Evolutionary conservation across 1,140 invertebrate genomes (phyloP).

Genomic region (Zaprionus inermis): DNA sequence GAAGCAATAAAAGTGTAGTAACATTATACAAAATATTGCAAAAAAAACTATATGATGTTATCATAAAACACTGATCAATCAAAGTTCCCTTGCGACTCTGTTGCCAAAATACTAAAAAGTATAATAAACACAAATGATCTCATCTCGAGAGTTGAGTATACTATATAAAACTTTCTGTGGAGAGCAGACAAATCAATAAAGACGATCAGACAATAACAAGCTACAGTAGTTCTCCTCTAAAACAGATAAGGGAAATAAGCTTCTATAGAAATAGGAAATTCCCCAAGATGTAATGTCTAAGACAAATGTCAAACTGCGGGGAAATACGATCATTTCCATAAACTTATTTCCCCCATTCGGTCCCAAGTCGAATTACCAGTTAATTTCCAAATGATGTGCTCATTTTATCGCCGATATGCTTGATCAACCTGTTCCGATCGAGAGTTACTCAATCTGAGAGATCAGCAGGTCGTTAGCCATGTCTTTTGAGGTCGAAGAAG

Average conservation of each 20-base stretch:
- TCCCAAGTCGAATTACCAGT: neutral
- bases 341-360: neutral
- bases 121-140: conserved; percentile 1
- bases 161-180: neutral
- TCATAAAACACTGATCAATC: neutral
- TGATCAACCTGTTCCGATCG: conserved; percentile 25
- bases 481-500: conserved; percentile 12
- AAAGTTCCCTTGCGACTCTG: no score
- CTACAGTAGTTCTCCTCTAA: neutral
- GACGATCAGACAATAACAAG: neutral
- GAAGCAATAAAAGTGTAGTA: neutral
- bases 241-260: neutral
- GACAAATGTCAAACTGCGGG: neutral
- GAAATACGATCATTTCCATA: conserved; percentile 21
- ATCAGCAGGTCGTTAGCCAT: conserved; percentile 15
- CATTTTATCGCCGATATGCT: conserved; percentile 15
- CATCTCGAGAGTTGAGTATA: neutral
- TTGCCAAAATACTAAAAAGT: neutral
- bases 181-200: conserved; percentile 2
- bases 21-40: neutral
- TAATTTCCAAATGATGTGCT: conserved; percentile 16
- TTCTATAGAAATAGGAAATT: neutral
- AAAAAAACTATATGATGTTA: neutral
- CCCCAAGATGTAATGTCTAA: neutral
- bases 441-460: conserved; percentile 37